Evolutionary conservation across 1,140 invertebrate genomes (phyloP).

Genomic region (Drosophila sp.): DNA sequence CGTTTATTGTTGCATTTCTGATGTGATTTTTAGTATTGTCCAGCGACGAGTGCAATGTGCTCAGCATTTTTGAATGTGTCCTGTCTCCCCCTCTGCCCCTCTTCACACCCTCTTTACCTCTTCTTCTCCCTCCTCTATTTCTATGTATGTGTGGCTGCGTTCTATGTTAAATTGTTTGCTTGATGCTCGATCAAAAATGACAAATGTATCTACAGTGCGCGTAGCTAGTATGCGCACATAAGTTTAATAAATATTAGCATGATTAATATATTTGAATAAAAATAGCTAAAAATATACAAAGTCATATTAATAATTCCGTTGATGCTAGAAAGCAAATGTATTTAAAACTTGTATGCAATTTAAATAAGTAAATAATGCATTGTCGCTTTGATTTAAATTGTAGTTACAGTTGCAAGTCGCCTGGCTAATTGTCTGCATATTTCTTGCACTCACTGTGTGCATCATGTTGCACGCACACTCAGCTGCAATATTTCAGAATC

Average conservation of each 20-base stretch:
- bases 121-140: background rate
- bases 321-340: background rate
- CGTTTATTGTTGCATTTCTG: conserved; percentile 83
- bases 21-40: conserved; percentile 84
- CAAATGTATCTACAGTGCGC: conserved; percentile 75
- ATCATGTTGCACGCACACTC: conserved; percentile 49
- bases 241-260: background rate
- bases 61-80: conserved; percentile 78
- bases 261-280: too few relatives aligned
- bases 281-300: too few relatives aligned
- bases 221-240: conserved; percentile 28
- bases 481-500: conserved; percentile 24
- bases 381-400: too few relatives aligned
- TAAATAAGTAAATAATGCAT: background rate
- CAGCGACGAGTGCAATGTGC: conserved; percentile 80
- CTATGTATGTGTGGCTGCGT: conserved; percentile 23
- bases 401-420: background rate
- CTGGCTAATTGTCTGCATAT: conserved; percentile 19
- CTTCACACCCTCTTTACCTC: background rate
- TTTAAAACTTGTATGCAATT: background rate
- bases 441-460: conserved; percentile 47
- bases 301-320: background rate
- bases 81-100: conserved; percentile 16
- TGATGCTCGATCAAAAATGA: conserved; percentile 84
- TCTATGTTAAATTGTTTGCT: conserved; percentile 80